Conservation (phyloP, 2,113 vertebrate genomes). For the Sylvietta virens region DNA sequence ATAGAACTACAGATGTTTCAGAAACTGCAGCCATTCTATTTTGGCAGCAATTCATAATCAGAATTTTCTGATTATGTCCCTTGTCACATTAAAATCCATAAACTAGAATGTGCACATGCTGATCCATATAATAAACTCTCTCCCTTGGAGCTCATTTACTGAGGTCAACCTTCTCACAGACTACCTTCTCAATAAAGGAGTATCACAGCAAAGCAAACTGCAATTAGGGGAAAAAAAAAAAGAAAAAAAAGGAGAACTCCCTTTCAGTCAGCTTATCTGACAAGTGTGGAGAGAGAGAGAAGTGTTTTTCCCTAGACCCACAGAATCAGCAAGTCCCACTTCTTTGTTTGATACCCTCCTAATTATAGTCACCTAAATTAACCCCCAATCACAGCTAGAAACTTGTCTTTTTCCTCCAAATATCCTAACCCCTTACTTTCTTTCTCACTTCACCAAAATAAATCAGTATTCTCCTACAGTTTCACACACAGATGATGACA, state of each 20-base stretch:
- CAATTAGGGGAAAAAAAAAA: background rate
- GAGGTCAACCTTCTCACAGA: conserved; percentile 44
- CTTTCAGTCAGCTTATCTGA: background rate
- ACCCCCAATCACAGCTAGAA: background rate
- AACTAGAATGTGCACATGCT: conserved; percentile 48
- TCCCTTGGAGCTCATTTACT: conserved; percentile 41
- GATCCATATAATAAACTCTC: conserved; percentile 46
- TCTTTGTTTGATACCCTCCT: background rate
- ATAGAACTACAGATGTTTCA: conserved; percentile 45
- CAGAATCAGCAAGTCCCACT: background rate
- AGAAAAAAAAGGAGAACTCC: background rate
- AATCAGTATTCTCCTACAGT: background rate
- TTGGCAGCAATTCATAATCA: conserved; percentile 49
- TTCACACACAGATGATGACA: background rate
- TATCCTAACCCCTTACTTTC: background rate
- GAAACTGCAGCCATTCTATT: conserved; percentile 49
- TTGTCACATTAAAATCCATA: conserved; percentile 41
- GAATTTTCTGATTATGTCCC: conserved; percentile 34
- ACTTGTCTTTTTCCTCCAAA: background rate
- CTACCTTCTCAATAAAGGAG: background rate
- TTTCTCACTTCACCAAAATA: background rate
- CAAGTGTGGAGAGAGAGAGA: background rate
- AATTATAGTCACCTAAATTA: background rate
- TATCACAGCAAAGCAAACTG: conserved; percentile 8
- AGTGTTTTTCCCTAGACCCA: background rate